phyloP scores from a whole-genome alignment of 92 coral and sea anemone species.

The Palythoa caribaeorum region DNA sequence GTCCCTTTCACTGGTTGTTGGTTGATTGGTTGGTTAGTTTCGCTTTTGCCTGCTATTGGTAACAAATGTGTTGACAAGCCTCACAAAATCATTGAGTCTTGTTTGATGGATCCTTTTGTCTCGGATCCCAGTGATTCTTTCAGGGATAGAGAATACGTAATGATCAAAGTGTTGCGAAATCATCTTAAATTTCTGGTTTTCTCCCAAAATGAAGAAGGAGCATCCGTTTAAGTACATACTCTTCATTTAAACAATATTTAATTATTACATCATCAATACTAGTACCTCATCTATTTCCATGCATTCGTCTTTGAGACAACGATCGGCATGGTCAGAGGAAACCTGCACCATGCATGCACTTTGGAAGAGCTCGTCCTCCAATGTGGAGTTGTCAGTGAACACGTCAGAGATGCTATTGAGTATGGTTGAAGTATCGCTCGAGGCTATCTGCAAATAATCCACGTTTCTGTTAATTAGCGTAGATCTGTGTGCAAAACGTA shows the following conservation, averaged over 20 bases:
- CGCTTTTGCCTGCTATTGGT: conserved; percentile 13
- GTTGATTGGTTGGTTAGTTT: not conserved
- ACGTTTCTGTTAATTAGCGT: too few species aligned
- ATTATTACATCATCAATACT: conserved; percentile 32
- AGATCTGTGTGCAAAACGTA: too few species aligned
- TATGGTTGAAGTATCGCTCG: conserved; percentile 18
- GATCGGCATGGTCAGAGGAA: conserved; percentile 29
- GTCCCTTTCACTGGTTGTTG: too few species aligned
- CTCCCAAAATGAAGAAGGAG: conserved; percentile 25
- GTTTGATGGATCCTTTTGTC: conserved; percentile 23
- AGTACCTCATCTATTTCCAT: conserved; percentile 34
- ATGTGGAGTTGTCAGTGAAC: conserved; percentile 35
- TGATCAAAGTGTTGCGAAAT: conserved; percentile 32
- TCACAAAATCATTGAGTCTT: conserved; percentile 34
- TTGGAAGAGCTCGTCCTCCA: conserved; percentile 50
- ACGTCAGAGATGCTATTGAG: conserved; percentile 48
- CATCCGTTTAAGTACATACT: conserved; percentile 33
- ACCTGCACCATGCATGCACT: conserved; percentile 41
- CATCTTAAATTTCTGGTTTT: conserved; percentile 37
- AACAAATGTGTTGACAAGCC: conserved; percentile 30
- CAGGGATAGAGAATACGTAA: conserved; percentile 36
- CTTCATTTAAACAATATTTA: conserved; percentile 42
- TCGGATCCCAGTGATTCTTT: not conserved
- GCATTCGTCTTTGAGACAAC: conserved; percentile 19
- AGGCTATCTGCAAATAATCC: conserved; percentile 43